phyloP scores from a whole-genome alignment of 2,888 invertebrate genomes.

The Pantelozetes paolii region DNA sequence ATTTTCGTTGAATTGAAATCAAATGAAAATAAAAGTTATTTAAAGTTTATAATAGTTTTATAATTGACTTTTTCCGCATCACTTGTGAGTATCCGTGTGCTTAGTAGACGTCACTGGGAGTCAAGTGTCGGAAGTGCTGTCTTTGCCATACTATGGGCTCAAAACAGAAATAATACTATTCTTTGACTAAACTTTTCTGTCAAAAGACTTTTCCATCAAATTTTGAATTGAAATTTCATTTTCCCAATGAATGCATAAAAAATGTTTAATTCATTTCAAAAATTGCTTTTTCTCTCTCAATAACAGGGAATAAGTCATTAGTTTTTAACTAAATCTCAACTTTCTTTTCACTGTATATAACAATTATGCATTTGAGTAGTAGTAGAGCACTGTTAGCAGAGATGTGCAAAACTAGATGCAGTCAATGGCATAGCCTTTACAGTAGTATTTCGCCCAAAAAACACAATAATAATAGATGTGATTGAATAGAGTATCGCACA shows the following conservation, averaged over 20 bases:
- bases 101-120: conserved; percentile 7
- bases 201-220: conserved; percentile 11
- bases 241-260: background rate
- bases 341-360: too few relatives aligned
- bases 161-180: background rate
- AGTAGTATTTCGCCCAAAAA: too few relatives aligned
- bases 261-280: too few relatives aligned
- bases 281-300: too few relatives aligned
- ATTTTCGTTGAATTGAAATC: background rate
- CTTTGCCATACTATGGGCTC: conserved; percentile 7
- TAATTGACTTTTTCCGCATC: conserved; percentile 17
- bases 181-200: background rate
- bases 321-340: too few relatives aligned
- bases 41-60: conserved; percentile 6
- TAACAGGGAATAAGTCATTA: too few relatives aligned
- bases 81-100: background rate
- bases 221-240: conserved; percentile 3
- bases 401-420: too few relatives aligned
- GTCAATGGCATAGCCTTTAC: too few relatives aligned
- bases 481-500: background rate
- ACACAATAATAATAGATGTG: too few relatives aligned
- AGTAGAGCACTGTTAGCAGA: too few relatives aligned
- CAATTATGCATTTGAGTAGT: too few relatives aligned
- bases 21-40: conserved; percentile 16
- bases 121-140: conserved; percentile 17